Evolutionary conservation across 1,140 invertebrate species (phyloP).

Genomic region (Melitaea cinxia): DNA sequence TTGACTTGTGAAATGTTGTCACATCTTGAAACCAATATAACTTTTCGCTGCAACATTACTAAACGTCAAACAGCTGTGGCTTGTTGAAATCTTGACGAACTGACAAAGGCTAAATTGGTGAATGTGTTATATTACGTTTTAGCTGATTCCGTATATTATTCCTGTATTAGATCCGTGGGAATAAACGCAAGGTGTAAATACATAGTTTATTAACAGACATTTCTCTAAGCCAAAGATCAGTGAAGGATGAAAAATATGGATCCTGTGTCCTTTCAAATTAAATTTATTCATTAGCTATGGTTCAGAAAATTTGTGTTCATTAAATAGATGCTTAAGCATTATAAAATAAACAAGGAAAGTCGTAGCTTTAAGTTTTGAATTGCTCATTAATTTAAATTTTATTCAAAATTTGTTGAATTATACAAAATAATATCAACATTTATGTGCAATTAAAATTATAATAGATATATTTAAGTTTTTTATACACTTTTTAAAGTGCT

Average conservation of each 20-base stretch:
- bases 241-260: not conserved
- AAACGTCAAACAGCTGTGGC: constrained; percentile 38
- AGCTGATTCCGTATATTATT: constrained; percentile 17
- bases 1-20: no score
- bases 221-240: not conserved
- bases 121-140: constrained; percentile 35
- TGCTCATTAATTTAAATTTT: not conserved
- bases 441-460: not conserved
- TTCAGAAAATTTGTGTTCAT: not conserved
- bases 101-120: constrained; percentile 42
- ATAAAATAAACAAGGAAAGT: not conserved
- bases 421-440: not conserved
- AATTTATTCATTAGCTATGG: not conserved
- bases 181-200: constrained; percentile 46
- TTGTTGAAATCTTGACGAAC: constrained; percentile 37
- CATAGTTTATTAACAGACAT: not conserved
- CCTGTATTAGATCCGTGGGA: constrained; percentile 46
- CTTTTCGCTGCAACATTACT: constrained; percentile 7
- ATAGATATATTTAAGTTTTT: no score
- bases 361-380: not conserved
- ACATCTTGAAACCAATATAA: not conserved
- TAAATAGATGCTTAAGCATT: not conserved
- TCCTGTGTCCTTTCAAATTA: not conserved
- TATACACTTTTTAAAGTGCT: no score
- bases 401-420: not conserved